Evolutionary conservation across 2,113 vertebrate species (phyloP), one percentile per base, ranked within the genome.

Genomic region (Pseudorectes ferrugineus): DNA sequence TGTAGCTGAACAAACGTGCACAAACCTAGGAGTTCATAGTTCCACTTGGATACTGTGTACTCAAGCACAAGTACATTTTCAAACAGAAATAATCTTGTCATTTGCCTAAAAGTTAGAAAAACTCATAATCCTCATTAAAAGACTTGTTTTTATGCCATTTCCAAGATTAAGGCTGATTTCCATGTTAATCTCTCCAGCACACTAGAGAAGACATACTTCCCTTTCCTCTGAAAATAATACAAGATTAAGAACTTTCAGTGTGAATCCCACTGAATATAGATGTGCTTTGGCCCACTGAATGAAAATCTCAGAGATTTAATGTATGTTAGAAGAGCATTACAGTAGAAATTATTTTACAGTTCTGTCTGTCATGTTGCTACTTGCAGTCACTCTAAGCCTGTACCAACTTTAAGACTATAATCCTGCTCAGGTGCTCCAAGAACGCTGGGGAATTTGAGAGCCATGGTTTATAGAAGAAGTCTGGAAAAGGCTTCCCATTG

Each of bases 131-230:
- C 16, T 76, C 54, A 51, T 49, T 54, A 85, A 49, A 13, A 75
- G 29, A 17, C 12, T 31, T 0, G 0, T 48, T 42, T 4, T 33
- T 71, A 6, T 45, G 13, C 11, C 9, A 25, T 62, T 88, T 88
- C 26, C 31, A 80, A 55, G 9, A 40, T 65, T 15, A 55, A 83
- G 26, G 14, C 5, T 65, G 24, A 22, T 92, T 89, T 79, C 62
- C 24, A 8, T 18, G 4, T 63, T 68, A 55, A 51, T 48, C 3
- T 73, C 31, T 73, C 3, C 40, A 57, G 9, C 1, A 2, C 5
- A 3, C 1, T 33, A 35, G 9, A 66, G n/a, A 73, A 61, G 52
- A 68, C 6, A 21, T 23, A 22, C 6, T 68, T 74, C 36, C 43
- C 11, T 66, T 79, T 89, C 35, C 31, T 83, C 11, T 12, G 43